These are phyloP conservation scores for Cryptus viduatorius DNA, from an alignment of 2,888 invertebrate species.

Conservation along the genomic window DNA sequence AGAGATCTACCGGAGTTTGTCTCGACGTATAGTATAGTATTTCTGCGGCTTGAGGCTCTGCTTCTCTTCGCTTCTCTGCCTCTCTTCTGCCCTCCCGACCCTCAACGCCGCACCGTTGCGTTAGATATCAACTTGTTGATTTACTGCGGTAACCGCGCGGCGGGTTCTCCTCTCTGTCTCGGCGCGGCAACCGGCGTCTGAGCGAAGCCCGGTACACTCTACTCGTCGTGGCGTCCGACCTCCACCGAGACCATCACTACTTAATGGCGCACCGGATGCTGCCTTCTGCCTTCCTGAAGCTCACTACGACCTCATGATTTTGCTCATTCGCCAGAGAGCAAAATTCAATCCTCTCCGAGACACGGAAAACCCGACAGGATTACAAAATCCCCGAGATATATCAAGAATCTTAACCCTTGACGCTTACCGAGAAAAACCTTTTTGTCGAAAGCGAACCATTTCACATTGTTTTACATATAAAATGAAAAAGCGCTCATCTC, in stretches of 20 bases:
- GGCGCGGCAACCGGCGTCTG: slow-evolving; percentile 48
- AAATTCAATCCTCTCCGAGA: background rate
- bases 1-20: slow-evolving; percentile 47
- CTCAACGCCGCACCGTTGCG: slow-evolving; percentile 50
- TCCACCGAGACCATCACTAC: slow-evolving; percentile 74
- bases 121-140: slow-evolving; percentile 83
- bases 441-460: no score
- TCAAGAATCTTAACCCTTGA: background rate
- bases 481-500: background rate
- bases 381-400: background rate
- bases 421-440: no score
- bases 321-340: slow-evolving; percentile 7
- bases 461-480: no score
- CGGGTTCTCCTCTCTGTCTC: slow-evolving; percentile 19
- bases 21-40: slow-evolving; percentile 45
- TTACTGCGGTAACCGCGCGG: slow-evolving; percentile 78
- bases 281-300: background rate
- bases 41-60: slow-evolving; percentile 19
- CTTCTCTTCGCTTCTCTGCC: slow-evolving; percentile 3
- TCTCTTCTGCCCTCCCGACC: slow-evolving; percentile 16
- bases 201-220: slow-evolving; percentile 65
- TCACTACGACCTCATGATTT: slow-evolving; percentile 22
- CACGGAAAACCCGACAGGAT: background rate
- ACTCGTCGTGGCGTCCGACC: slow-evolving; percentile 77
- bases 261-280: slow-evolving; percentile 69